Evolutionary conservation across 64 coral and sea anemone species (phyloP).

Genomic region (Actinia equina): DNA sequence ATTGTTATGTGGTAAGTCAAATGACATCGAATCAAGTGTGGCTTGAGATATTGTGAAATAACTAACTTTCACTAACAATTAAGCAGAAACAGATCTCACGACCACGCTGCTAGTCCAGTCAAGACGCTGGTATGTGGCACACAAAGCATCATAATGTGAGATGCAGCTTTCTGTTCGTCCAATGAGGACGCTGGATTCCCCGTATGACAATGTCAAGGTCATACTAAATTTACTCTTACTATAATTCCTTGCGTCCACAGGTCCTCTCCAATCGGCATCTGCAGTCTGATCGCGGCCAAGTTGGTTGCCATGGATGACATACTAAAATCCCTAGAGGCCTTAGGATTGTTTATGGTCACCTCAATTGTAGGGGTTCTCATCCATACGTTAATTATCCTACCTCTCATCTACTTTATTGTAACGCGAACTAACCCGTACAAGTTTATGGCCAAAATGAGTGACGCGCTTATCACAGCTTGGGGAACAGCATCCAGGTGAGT

Average conservation of each 20-base stretch:
- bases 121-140: no score
- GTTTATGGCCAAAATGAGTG: no score
- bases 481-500: conserved; percentile 78
- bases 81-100: background rate
- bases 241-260: background rate
- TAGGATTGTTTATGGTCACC: conserved; percentile 53
- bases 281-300: conserved; percentile 39
- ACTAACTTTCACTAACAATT: background rate
- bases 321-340: conserved; percentile 9
- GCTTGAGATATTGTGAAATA: background rate
- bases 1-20: conserved; percentile 87
- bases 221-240: background rate
- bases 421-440: conserved; percentile 62
- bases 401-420: conserved; percentile 69
- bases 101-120: no score
- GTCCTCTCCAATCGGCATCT: background rate
- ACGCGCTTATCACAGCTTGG: conserved; percentile 67
- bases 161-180: no score
- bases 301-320: conserved; percentile 56
- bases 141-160: no score
- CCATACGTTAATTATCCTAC: conserved; percentile 48
- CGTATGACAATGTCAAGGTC: background rate
- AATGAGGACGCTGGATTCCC: no score
- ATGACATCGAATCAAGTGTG: background rate
- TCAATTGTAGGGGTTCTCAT: conserved; percentile 38